Evolutionary conservation across 2,888 invertebrate genomes (phyloP).

Genomic region (Synergus umbraculus): DNA sequence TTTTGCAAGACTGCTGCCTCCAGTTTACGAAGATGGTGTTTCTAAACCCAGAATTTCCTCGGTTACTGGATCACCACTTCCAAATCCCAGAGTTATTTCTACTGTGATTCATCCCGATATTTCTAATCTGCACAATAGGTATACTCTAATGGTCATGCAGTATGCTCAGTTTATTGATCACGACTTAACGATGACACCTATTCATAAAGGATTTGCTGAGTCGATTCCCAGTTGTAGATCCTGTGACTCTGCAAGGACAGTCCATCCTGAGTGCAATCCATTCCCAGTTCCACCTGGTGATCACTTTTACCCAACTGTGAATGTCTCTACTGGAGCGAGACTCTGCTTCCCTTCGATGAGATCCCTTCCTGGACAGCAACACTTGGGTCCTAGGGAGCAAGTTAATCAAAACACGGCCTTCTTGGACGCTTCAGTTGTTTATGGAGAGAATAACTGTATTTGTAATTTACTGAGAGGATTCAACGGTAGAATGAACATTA

Average conservation of each 20-base stretch:
- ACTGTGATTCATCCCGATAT: slow-evolving; percentile 94
- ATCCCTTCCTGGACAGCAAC: slow-evolving; percentile 93
- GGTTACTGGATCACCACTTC: slow-evolving; percentile 87
- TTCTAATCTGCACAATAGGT: slow-evolving; percentile 91
- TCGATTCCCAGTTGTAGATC: slow-evolving; percentile 93
- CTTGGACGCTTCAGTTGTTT: slow-evolving; percentile 91
- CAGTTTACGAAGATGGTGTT: slow-evolving; percentile 93
- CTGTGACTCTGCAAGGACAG: slow-evolving; percentile 91
- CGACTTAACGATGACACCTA: slow-evolving; percentile 96
- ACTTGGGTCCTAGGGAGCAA: slow-evolving; percentile 93
- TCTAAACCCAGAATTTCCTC: slow-evolving; percentile 88
- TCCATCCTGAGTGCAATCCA: slow-evolving; percentile 96
- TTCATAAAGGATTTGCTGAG: slow-evolving; percentile 93
- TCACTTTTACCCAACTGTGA: slow-evolving; percentile 92
- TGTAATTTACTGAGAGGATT: slow-evolving; percentile 87
- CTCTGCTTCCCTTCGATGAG: slow-evolving; percentile 97
- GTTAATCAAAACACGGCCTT: slow-evolving; percentile 96
- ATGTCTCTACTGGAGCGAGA: slow-evolving; percentile 89
- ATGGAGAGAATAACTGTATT: slow-evolving; percentile 93
- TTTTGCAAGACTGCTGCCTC: slow-evolving; percentile 90
- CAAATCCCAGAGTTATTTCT: slow-evolving; percentile 92
- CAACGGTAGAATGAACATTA: slow-evolving; percentile 90
- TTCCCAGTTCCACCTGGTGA: slow-evolving; percentile 93
- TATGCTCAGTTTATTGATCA: slow-evolving; percentile 96
- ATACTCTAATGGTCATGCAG: slow-evolving; percentile 96